These are phyloP conservation scores for Agriopis marginaria DNA, from an alignment of 2,888 invertebrate species.

Conservation along the genomic window DNA sequence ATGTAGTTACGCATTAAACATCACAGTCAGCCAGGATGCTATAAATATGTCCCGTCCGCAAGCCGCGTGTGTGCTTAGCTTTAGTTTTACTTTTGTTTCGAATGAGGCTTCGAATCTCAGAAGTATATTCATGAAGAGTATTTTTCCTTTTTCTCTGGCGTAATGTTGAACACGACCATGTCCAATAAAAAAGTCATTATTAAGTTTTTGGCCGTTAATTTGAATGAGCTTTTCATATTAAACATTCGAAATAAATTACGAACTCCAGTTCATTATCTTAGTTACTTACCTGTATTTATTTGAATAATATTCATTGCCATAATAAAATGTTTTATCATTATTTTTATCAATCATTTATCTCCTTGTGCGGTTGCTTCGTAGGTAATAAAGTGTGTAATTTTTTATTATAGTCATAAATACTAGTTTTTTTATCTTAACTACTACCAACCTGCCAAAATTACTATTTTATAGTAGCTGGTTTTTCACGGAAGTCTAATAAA, in stretches of 20 bases:
- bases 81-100: constrained; percentile 33
- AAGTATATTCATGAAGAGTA: neutral
- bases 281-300: constrained; percentile 16
- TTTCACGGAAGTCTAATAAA: constrained; percentile 25
- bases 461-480: constrained; percentile 23
- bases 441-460: constrained; percentile 15
- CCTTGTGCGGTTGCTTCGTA: constrained; percentile 3
- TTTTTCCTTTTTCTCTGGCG: neutral
- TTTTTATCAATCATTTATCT: constrained; percentile 29
- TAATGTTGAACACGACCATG: neutral
- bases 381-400: constrained; percentile 24
- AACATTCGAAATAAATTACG: neutral
- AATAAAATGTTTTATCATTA: constrained; percentile 20
- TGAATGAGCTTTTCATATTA: neutral
- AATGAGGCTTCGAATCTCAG: neutral
- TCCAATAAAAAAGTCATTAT: neutral
- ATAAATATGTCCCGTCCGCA: constrained; percentile 64
- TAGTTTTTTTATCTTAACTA: constrained; percentile 32
- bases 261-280: constrained; percentile 6
- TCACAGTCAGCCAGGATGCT: constrained; percentile 55
- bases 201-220: neutral
- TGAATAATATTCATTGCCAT: constrained; percentile 26
- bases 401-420: constrained; percentile 26
- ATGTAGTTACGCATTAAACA: constrained; percentile 61
- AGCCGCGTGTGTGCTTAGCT: constrained; percentile 52